Evolutionary conservation across 2,888 invertebrate genomes (phyloP), one percentile per base, ranked within the genome.

Genomic region (Asteroscopus sphinx): DNA sequence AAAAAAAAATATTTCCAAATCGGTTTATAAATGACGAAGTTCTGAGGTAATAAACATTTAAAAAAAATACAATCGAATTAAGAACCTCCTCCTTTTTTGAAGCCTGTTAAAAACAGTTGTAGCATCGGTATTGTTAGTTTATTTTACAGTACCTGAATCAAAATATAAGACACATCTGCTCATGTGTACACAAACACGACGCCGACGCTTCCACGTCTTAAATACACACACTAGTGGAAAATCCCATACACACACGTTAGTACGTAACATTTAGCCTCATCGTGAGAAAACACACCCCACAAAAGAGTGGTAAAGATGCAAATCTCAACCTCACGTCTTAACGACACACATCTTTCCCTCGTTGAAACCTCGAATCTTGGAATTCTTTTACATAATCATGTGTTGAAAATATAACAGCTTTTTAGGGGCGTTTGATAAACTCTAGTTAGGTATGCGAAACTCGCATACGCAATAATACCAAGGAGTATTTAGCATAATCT

Each of bases 381-480:
- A 91, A 91, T 93, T 92, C 90, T 93, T 93, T 93, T 89, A 93
- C 93, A 93, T 93, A 93, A 93, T 93, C 92, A 93, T 90, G 92
- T 92, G 93, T 88, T 91, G 90, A 89, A 92, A 93, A 92, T 90
- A 92, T 90, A 93, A 90, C 92, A 88, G 89, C 87, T 89, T 92
- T 90, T 91, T 88, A 89, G 88, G 90, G 87, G 83, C 51, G 76
- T 44, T 74, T 89, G 85, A 87, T 90, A 89, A 90, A 89, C 81
- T 87, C 80, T 78, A 74, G 74, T 83, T 88, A 85, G 68, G 87
- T 88, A 89, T 91, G 85, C 91, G 72, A 62, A 67, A 69, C 80
- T 76, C 81, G 86, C 81, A 40, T 71, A 55, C 74, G 82, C 82
- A 88, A 89, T 89, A 89, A 90, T 89, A 87, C 88, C 81, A 81